These are phyloP conservation scores for Percopsis omiscomaycus DNA, from an alignment of 2,797 vertebrate species.

Conservation along the genomic window DNA sequence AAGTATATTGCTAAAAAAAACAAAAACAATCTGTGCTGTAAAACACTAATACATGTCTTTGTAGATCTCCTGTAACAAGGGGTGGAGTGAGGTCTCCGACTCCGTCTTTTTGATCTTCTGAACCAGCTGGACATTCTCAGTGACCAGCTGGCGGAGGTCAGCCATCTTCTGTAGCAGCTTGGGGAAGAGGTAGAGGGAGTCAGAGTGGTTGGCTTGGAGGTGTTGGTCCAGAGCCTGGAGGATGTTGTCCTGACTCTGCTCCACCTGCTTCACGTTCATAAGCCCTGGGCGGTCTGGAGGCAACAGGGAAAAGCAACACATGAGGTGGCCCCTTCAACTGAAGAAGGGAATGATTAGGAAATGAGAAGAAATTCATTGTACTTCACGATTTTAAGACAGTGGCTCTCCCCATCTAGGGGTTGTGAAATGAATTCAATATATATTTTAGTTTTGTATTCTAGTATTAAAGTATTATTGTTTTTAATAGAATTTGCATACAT, in stretches of 20 bases:
- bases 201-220: constrained; percentile 92
- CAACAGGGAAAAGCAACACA: background rate
- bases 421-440: too few species aligned
- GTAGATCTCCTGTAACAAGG: constrained; percentile 97
- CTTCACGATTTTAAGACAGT: too few species aligned
- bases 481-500: too few species aligned
- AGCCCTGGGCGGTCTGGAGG: constrained; percentile 93
- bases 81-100: constrained; percentile 93
- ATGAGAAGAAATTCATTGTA: too few species aligned
- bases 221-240: constrained; percentile 93
- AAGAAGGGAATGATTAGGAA: too few species aligned
- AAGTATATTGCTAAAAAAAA: constrained; percentile 66
- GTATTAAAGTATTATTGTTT: too few species aligned
- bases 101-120: constrained; percentile 99
- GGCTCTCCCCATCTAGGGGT: too few species aligned
- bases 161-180: constrained; percentile 99
- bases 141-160: constrained; percentile 96
- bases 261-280: constrained; percentile 94
- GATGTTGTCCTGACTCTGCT: constrained; percentile 96
- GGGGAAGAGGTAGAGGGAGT: constrained; percentile 95
- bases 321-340: constrained; percentile 2
- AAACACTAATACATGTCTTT: constrained; percentile 95
- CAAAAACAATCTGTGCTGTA: constrained; percentile 53
- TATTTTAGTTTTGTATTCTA: too few species aligned
- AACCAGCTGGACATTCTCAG: constrained; percentile 94